Conservation (phyloP, 1,140 invertebrate species). For the Ceratosolen solmsi region DNA sequence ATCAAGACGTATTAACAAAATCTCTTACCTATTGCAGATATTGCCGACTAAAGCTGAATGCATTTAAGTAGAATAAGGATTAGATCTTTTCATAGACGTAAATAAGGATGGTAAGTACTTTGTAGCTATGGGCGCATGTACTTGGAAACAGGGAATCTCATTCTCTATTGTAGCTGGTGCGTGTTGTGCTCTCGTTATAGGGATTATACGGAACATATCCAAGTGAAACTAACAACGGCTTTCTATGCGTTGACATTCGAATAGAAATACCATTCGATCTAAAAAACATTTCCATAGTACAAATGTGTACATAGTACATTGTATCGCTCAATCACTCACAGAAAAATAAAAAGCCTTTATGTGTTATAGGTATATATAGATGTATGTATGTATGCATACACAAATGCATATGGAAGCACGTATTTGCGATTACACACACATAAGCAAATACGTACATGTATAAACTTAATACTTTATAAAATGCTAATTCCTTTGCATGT, state of each 20-base stretch:
- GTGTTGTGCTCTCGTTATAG: background rate
- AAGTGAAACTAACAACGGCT: background rate
- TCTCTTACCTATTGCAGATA: no score
- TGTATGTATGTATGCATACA: no score
- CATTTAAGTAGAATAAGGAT: background rate
- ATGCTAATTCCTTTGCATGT: no score
- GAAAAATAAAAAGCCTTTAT: no score
- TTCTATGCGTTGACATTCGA: background rate
- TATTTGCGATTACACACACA: no score
- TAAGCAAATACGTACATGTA: no score
- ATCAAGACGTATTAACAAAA: no score
- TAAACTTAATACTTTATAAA: no score
- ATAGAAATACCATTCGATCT: background rate
- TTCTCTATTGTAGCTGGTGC: background rate
- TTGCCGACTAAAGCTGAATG: background rate
- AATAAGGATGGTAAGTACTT: background rate
- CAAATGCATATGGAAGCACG: no score
- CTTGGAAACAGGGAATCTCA: conserved; percentile 3
- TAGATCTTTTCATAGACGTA: background rate
- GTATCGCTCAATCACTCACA: no score
- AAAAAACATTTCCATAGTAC: background rate
- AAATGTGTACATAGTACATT: no score
- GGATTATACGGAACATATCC: background rate
- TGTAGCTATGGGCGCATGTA: background rate
- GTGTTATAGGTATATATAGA: no score